A percentile compares a stretch with the other conserved stretches of the same genome.
phyloP scores from a whole-genome alignment of 2,888 invertebrate species.

The Zygothrica quintamaculata region DNA sequence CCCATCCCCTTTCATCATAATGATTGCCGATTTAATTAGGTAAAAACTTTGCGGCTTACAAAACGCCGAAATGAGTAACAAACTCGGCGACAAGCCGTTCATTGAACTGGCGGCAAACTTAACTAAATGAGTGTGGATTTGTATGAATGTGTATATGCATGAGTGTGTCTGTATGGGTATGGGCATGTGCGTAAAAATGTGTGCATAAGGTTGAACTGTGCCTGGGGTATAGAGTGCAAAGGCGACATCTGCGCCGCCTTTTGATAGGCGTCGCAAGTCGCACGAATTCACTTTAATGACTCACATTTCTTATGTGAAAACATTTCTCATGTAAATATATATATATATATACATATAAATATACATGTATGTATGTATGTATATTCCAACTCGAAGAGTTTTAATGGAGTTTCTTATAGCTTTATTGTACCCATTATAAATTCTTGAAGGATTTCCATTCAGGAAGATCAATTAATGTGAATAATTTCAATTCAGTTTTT shows the following conservation, averaged over 20 bases:
- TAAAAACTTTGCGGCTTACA: conserved; percentile 64
- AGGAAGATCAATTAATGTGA: too few species aligned
- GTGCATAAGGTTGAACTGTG: conserved; percentile 7
- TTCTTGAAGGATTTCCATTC: too few species aligned
- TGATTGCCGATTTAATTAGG: conserved; percentile 72
- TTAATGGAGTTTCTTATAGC: too few species aligned
- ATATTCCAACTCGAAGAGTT: too few species aligned
- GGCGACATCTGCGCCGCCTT: conserved; percentile 25
- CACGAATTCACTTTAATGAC: conserved; percentile 23
- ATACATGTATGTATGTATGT: too few species aligned
- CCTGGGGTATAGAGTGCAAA: conserved; percentile 8
- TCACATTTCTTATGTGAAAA: conserved; percentile 11
- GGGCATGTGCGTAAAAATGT: not conserved
- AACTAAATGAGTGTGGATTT: conserved; percentile 36
- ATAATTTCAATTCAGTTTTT: too few species aligned
- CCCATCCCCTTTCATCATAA: too few species aligned
- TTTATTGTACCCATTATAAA: too few species aligned
- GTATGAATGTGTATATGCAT: conserved; percentile 4
- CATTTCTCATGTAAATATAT: too few species aligned
- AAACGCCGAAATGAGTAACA: conserved; percentile 69
- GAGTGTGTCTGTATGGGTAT: conserved; percentile 7
- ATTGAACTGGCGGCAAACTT: conserved; percentile 57
- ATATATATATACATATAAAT: too few species aligned
- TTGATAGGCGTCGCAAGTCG: conserved; percentile 10
- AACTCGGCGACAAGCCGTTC: conserved; percentile 50